Percentiles rank a stretch among this genome's conserved stretches.
phyloP scores from a whole-genome alignment of 2,797 vertebrate species.

The Anolis apletophallus region DNA sequence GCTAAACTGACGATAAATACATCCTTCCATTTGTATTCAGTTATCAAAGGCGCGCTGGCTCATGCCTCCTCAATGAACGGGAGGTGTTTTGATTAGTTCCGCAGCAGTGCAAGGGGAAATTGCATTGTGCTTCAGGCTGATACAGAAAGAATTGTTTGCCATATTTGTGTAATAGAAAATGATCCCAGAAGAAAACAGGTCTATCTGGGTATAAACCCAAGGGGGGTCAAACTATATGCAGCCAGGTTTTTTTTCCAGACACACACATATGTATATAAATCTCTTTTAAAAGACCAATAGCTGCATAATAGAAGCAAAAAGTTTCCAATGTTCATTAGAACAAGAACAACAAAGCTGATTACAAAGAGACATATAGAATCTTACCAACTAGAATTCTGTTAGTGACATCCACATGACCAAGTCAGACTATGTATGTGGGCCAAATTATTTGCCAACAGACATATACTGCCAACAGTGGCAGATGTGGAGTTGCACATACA shows the following conservation, averaged over 20 bases:
- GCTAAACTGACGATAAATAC: slow-evolving; percentile 91
- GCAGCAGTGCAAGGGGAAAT: slow-evolving; percentile 39
- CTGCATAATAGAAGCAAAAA: not conserved
- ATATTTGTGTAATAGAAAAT: not conserved
- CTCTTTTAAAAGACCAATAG: not conserved
- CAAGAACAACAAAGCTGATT: not conserved
- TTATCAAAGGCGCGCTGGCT: slow-evolving; percentile 49
- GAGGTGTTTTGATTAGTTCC: slow-evolving; percentile 46
- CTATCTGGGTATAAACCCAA: not conserved
- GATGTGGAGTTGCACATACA: too few species aligned
- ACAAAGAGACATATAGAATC: not conserved
- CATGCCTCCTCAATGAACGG: slow-evolving; percentile 51
- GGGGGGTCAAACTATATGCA: not conserved
- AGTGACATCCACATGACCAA: too few species aligned
- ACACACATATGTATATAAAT: not conserved
- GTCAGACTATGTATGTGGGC: too few species aligned
- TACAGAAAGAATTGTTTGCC: not conserved
- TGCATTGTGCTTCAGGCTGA: slow-evolving; percentile 9
- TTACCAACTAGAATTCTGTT: not conserved
- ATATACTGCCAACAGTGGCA: too few species aligned
- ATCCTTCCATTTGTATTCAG: slow-evolving; percentile 81
- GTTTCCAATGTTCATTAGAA: not conserved
- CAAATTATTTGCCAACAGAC: too few species aligned
- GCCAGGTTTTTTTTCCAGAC: not conserved
- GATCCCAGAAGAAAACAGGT: not conserved